Evolutionary conservation across 2,797 vertebrate species (phyloP).

Genomic region (Tiaroga cobitis): DNA sequence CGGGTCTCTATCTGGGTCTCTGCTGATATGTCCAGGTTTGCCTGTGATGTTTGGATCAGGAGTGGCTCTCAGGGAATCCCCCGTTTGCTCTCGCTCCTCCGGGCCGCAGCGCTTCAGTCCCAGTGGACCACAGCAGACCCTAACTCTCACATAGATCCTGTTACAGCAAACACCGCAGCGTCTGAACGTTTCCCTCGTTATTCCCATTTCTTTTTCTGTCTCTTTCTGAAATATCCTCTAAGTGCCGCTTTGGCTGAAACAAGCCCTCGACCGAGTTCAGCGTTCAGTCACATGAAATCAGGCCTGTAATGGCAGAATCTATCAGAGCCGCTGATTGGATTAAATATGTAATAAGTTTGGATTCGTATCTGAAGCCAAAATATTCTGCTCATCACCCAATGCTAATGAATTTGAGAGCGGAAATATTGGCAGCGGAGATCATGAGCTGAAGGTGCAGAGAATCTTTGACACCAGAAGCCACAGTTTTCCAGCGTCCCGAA

Average conservation of each 20-base stretch:
- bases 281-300: conserved; percentile 55
- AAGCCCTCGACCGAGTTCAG: conserved; percentile 36
- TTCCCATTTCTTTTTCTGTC: neutral
- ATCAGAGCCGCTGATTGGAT: conserved; percentile 77
- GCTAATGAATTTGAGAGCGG: conserved; percentile 77
- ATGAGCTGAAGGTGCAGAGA: conserved; percentile 77
- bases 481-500: too few species aligned
- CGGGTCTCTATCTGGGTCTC: conserved; percentile 4
- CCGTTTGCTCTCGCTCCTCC: conserved; percentile 40
- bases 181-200: neutral
- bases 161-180: neutral
- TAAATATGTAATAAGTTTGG: conserved; percentile 74
- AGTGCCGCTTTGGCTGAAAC: conserved; percentile 27
- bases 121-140: neutral
- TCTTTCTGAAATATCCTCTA: conserved; percentile 3
- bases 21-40: conserved; percentile 6
- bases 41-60: conserved; percentile 17
- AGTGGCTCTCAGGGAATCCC: neutral
- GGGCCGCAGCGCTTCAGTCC: conserved; percentile 30
- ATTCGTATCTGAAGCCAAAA: conserved; percentile 73
- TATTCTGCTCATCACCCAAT: conserved; percentile 72
- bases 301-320: conserved; percentile 59
- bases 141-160: conserved; percentile 9
- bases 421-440: conserved; percentile 75
- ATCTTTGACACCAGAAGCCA: conserved; percentile 42